phyloP scores from a whole-genome alignment of 1,140 invertebrate species.

The Cherax quadricarinatus region DNA sequence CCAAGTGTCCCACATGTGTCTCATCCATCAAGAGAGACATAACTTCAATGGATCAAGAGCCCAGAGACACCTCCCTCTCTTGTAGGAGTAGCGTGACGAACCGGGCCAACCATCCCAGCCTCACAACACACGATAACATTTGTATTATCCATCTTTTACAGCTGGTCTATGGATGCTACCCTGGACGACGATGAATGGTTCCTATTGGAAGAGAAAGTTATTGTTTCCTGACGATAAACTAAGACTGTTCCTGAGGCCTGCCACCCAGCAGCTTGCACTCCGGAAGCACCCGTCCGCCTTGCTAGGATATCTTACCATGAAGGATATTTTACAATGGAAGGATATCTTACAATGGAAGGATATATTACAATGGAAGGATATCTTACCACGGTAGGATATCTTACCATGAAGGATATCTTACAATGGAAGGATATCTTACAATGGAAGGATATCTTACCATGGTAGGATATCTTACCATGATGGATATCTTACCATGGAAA shows the following conservation, averaged over 20 bases:
- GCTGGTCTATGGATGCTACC: constrained; percentile 63
- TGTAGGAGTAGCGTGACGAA: constrained; percentile 31
- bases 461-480: too few relatives aligned
- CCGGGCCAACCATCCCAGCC: constrained; percentile 53
- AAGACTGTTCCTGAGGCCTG: constrained; percentile 64
- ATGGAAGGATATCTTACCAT: too few relatives aligned
- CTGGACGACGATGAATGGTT: constrained; percentile 63
- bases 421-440: too few relatives aligned
- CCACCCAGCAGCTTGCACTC: constrained; percentile 53
- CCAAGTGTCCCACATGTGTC: too few relatives aligned
- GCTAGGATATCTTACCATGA: constrained; percentile 4
- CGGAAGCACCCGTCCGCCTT: constrained; percentile 37
- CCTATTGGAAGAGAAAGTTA: constrained; percentile 66
- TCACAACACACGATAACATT: constrained; percentile 67
- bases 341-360: too few relatives aligned
- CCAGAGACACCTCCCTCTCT: not conserved
- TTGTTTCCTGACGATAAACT: constrained; percentile 67
- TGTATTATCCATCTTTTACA: constrained; percentile 70
- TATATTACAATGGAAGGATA: too few relatives aligned
- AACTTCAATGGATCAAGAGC: too few relatives aligned
- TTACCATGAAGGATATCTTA: too few relatives aligned
- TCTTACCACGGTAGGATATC: too few relatives aligned
- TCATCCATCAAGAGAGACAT: too few relatives aligned
- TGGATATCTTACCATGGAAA: too few relatives aligned
- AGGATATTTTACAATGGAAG: too few relatives aligned